Base-by-base conservation (phyloP, 2,797 vertebrate genomes). In the Sebastes reedi region DNA sequence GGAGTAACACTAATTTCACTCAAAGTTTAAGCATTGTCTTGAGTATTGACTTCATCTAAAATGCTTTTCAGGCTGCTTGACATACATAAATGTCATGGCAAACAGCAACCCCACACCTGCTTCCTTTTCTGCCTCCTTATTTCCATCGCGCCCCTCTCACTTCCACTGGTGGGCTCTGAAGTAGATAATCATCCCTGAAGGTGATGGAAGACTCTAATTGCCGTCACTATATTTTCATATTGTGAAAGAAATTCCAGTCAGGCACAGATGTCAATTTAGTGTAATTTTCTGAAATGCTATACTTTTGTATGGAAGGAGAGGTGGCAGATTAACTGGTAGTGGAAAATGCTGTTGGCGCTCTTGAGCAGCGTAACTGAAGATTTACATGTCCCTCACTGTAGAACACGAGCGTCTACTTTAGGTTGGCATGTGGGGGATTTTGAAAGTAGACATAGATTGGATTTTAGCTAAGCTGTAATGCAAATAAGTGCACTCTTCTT, bases 261-360 rank as follows among this genome's bases (percentile, higher is more conserved):
- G 79, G 77, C 90, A 39, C 87, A 89, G 86, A 89, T 89, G 88
- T 90, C 92, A 95, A 94, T 95, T 95, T 90, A 83, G 87, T 93
- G 86, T 85, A 94, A 95, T 94, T 94, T 95, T 92, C 88, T 91
- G 93, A 91, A 94, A 95, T 85, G 52, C 83, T 92, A 92, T 93
- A 93, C 93, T 92, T 94, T 84, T 85, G 81, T 89, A 73, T 87
- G 78, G 81, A 82, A 79, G 64, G 76, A 87, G 79, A 87, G 80
- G 85, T 80, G 87, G 72, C 77, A 87, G 85, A 81, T 89, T 85
- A 86, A 74, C 59, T 4, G 67, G 20, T 70, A 76, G 75, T 75
- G 84, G 84, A 87, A 92, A 90, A 79, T 46, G 73, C 74, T 82
- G 70, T 76, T 70, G 75, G 68, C 24, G 34, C 80, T 84, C 70